Evolutionary conservation across 2,113 vertebrate genomes (phyloP).

Genomic region (Daphoenositta chrysoptera): DNA sequence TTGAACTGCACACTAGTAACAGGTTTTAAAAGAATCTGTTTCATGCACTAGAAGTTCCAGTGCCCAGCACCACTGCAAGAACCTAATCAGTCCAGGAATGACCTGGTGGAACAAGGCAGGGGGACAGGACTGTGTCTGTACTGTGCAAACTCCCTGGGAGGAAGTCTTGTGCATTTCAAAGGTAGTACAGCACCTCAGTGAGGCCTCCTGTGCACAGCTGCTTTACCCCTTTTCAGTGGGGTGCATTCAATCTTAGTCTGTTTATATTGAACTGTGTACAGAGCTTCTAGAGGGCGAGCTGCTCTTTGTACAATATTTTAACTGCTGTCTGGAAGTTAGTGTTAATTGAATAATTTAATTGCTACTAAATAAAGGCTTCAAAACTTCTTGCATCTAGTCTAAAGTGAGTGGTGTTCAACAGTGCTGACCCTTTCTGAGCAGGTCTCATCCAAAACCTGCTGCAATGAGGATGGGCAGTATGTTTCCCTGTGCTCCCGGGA

Average conservation of each 20-base stretch:
- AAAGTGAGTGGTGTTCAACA: neutral
- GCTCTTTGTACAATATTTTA: conserved; percentile 70
- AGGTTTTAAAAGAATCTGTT: conserved; percentile 45
- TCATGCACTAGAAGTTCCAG: conserved; percentile 50
- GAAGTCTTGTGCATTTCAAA: conserved; percentile 54
- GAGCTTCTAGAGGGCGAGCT: conserved; percentile 49
- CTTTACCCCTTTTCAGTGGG: conserved; percentile 73
- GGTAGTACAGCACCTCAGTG: conserved; percentile 51
- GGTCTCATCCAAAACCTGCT: neutral
- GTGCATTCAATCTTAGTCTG: conserved; percentile 56
- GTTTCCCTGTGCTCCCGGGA: neutral
- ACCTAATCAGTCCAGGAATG: neutral
- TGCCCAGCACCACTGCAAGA: conserved; percentile 31
- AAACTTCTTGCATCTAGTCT: conserved; percentile 28
- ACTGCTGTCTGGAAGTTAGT: conserved; percentile 69
- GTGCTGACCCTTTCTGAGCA: neutral
- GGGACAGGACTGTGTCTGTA: conserved; percentile 30
- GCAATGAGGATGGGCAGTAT: fast-evolving
- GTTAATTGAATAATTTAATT: conserved; percentile 71
- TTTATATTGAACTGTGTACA: conserved; percentile 61
- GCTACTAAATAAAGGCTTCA: conserved; percentile 81
- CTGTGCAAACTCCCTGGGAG: conserved; percentile 15
- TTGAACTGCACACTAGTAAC: conserved; percentile 53
- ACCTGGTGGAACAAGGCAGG: neutral
- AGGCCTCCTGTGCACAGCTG: conserved; percentile 70